These are phyloP conservation scores for Jordanella pulchra DNA, from an alignment of 2,797 vertebrate genomes.

Conservation along the genomic window DNA sequence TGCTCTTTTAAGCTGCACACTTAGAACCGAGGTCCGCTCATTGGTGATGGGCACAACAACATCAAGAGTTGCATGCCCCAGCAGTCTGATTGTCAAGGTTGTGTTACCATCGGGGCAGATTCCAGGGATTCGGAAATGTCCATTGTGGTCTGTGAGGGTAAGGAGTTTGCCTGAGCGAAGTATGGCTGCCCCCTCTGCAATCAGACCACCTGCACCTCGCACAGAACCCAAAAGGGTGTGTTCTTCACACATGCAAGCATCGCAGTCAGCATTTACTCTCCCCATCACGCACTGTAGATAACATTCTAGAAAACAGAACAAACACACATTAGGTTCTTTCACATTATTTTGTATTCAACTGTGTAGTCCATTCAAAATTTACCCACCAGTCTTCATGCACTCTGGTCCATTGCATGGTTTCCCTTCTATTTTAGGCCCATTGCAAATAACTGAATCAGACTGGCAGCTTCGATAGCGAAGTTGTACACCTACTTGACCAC, in stretches of 20 bases:
- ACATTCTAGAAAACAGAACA: constrained; percentile 79
- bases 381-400: constrained; percentile 79
- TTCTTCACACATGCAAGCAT: constrained; percentile 89
- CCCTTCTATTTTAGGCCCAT: constrained; percentile 84
- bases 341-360: not conserved
- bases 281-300: constrained; percentile 87
- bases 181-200: constrained; percentile 68
- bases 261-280: constrained; percentile 86
- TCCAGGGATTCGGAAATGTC: constrained; percentile 88
- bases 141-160: constrained; percentile 84
- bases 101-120: constrained; percentile 91
- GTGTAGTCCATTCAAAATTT: not conserved
- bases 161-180: constrained; percentile 83
- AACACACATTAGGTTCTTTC: not conserved
- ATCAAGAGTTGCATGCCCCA: constrained; percentile 79
- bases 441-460: constrained; percentile 78
- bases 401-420: constrained; percentile 83
- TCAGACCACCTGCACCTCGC: constrained; percentile 85
- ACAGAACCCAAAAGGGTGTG: constrained; percentile 86
- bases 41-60: constrained; percentile 76
- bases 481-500: constrained; percentile 86
- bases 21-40: constrained; percentile 82
- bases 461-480: constrained; percentile 87
- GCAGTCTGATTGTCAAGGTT: constrained; percentile 83
- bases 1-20: constrained; percentile 85